phyloP scores from a whole-genome alignment of 2,797 vertebrate species.

The Neoniphon sammara region DNA sequence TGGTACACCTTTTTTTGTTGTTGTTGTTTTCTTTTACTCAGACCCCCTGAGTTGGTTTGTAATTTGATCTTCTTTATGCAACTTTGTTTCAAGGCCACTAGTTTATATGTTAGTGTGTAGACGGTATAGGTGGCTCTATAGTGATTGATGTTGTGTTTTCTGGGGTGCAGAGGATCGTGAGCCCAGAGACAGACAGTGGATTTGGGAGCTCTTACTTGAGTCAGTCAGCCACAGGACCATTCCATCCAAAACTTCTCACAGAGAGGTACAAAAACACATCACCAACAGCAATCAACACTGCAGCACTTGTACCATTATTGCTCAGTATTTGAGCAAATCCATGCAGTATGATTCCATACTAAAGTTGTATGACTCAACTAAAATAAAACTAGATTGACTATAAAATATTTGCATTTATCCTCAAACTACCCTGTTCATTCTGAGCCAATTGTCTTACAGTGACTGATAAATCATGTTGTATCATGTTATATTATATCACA shows the following conservation, averaged over 20 bases:
- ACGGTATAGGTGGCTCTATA: background rate
- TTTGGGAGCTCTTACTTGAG: slow-evolving; percentile 73
- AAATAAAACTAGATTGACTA: too few species aligned
- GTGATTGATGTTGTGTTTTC: slow-evolving; percentile 13
- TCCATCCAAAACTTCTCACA: slow-evolving; percentile 54
- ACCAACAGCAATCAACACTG: background rate
- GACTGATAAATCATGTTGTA: background rate
- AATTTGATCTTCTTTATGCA: background rate
- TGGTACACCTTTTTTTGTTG: background rate
- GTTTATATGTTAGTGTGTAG: slow-evolving; percentile 1
- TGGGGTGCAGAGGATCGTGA: slow-evolving; percentile 72
- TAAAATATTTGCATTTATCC: background rate
- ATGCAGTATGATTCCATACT: background rate
- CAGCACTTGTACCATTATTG: background rate
- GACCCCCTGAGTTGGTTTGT: slow-evolving; percentile 1
- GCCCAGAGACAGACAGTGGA: slow-evolving; percentile 76
- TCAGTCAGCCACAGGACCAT: slow-evolving; percentile 53
- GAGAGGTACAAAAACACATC: slow-evolving; percentile 66
- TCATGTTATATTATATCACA: background rate
- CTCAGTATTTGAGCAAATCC: background rate
- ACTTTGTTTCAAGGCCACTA: background rate
- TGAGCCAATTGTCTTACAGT: background rate
- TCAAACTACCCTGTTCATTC: background rate
- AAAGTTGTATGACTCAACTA: too few species aligned
- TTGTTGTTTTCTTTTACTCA: background rate